Percentiles rank a stretch among this genome's conserved stretches.
These are phyloP conservation scores for Corythaeola cristata DNA, from an alignment of 2,113 vertebrate species.

Conservation along the genomic window DNA sequence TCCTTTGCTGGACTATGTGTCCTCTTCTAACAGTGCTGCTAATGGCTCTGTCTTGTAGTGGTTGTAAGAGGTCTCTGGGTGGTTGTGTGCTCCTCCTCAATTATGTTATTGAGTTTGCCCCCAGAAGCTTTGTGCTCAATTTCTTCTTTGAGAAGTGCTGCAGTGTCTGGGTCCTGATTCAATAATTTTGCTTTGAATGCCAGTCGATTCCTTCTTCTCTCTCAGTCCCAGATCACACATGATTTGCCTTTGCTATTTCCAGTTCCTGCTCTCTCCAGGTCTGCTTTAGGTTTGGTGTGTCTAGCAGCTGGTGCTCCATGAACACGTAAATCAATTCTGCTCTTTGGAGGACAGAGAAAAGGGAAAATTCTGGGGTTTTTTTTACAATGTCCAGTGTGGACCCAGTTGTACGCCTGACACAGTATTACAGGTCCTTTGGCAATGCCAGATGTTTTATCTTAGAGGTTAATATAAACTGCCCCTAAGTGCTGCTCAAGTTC, in stretches of 20 bases:
- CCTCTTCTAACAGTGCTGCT: neutral
- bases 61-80: neutral
- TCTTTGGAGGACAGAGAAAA: neutral
- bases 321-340: neutral
- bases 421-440: neutral
- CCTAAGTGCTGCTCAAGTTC: neutral
- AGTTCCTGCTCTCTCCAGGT: neutral
- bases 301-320: neutral
- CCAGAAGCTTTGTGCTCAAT: neutral
- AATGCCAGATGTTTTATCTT: neutral
- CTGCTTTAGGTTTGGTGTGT: neutral
- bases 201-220: neutral
- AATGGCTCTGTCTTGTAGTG: neutral
- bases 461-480: neutral
- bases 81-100: neutral
- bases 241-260: neutral
- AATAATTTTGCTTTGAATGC: neutral
- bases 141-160: neutral
- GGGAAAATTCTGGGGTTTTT: neutral
- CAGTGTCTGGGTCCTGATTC: neutral
- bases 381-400: neutral
- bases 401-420: fast-evolving
- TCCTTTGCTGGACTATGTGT: neutral
- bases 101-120: neutral
- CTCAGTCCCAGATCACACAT: neutral